Percentiles rank a stretch among this genome's conserved stretches.
Conservation (phyloP, 2,113 vertebrate genomes). For the Grantiella picta region DNA sequence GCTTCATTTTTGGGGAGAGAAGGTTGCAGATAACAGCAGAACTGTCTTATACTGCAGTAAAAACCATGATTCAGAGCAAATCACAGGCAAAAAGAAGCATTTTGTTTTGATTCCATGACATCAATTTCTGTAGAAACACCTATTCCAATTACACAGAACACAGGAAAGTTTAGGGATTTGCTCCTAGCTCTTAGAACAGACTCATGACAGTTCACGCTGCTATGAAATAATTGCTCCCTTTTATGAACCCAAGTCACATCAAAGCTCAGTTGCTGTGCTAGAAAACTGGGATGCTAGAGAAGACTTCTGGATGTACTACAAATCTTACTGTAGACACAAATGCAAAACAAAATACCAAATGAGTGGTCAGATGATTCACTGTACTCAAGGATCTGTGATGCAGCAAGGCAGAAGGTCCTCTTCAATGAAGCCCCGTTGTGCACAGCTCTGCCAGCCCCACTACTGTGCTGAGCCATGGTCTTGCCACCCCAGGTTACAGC, state of each 20-base stretch:
- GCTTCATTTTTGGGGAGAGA: neutral
- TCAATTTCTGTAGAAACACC: neutral
- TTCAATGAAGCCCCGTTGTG: neutral
- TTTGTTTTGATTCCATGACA: constrained; percentile 12
- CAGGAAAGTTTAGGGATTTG: neutral
- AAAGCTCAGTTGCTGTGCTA: neutral
- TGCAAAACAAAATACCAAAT: neutral
- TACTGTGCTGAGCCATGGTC: neutral
- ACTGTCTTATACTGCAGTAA: neutral
- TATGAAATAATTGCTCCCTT: neutral
- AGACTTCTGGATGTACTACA: neutral
- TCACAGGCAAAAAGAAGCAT: neutral
- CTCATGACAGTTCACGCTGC: neutral
- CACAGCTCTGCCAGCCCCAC: neutral
- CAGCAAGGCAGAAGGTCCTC: neutral
- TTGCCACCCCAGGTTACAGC: neutral
- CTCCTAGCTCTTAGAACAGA: neutral
- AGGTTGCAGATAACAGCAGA: constrained; percentile 9
- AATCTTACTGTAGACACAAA: neutral
- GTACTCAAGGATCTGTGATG: neutral
- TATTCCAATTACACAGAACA: neutral
- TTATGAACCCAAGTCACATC: neutral
- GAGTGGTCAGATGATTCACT: neutral
- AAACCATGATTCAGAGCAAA: constrained; percentile 1
- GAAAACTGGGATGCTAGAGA: neutral